A percentile compares a stretch with the other conserved stretches of the same genome.
phyloP scores from a whole-genome alignment of 2,888 invertebrate genomes.

The Cosmopolites sordidus region DNA sequence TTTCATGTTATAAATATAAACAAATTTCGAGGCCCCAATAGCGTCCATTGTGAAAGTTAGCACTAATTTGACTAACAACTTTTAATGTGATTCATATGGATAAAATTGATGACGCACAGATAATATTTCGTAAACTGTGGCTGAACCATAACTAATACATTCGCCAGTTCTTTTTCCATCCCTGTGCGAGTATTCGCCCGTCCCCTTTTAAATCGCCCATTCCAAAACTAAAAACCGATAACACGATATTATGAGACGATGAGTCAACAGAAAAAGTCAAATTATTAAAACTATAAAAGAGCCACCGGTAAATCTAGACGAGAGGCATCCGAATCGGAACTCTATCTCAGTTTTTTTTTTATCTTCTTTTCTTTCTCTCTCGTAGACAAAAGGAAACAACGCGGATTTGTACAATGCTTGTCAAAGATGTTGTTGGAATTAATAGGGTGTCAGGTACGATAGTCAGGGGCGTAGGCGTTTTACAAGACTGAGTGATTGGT shows the following conservation, averaged over 20 bases:
- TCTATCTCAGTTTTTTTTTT: background rate
- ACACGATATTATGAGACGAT: slow-evolving; percentile 17
- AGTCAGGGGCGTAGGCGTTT: slow-evolving; percentile 19
- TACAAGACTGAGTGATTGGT: too few species aligned
- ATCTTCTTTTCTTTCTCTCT: slow-evolving; percentile 21
- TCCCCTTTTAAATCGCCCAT: slow-evolving; percentile 14
- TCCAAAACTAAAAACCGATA: slow-evolving; percentile 11
- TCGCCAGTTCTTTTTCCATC: too few species aligned
- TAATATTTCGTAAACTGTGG: too few species aligned
- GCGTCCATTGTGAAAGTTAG: too few species aligned
- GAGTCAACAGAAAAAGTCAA: slow-evolving; percentile 14
- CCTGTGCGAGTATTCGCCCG: background rate
- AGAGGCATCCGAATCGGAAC: slow-evolving; percentile 17
- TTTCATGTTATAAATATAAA: too few species aligned
- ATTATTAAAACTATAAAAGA: slow-evolving; percentile 18
- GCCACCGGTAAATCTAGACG: slow-evolving; percentile 17
- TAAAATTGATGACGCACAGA: too few species aligned
- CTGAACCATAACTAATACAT: too few species aligned
- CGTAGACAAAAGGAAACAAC: slow-evolving; percentile 28
- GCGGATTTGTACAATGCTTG: slow-evolving; percentile 32
- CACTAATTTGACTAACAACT: too few species aligned
- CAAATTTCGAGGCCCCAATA: too few species aligned
- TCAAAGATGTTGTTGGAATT: slow-evolving; percentile 27
- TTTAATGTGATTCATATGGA: too few species aligned
- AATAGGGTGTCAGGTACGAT: slow-evolving; percentile 29